Base-by-base conservation (phyloP, 2,888 invertebrate species). In the Harpagoxenus sublaevis region DNA sequence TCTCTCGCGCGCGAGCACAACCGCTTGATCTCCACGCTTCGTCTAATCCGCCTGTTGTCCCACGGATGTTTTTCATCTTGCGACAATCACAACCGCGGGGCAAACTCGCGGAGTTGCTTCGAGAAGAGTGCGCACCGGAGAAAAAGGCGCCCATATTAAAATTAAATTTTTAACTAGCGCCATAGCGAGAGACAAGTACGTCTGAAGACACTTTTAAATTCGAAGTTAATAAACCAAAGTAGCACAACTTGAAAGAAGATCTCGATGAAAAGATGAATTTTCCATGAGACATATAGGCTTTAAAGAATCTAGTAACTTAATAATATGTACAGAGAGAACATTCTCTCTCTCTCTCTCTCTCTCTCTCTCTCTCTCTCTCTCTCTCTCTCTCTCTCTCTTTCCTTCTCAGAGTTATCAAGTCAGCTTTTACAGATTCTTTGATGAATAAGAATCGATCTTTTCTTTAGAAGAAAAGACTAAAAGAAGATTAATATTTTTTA, bases 11-110 rank as follows among this genome's bases (percentile, higher is more conserved):
- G 35, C 70, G 70, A 31, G 31, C 68, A 53, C 70, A 48, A 70
- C 82, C 77, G 71, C 73, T 88, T 86, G 74, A 88, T 85, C 81
- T 74, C 81, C 42, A 63, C 75, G 65, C 70, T 70, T 84, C 53
- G 75, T 63, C 75, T 88, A 88, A 89, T 88, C 84, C 84, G 60
- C 39, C 83, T 73, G 74, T 77, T 84, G 86, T 81, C 71, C 12
- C 60, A 75, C 35, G 71, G 12, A 81, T 57, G 48, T 70, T 77
- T 85, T 77, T 83, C 31, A 48, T 39, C 70, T 48, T 42, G 35
- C 35, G 9, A 39, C 15, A 62, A 39, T 82, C 51, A 39, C 39
- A 62, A 28, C 28, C 62, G 51, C 51, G 82, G 1, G 35, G 12
- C 31, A 48, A 57, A 45, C 39, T 74, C 60, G 39, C 81, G 15